phyloP scores from a whole-genome alignment of 64 coral and sea anemone species.

The Acropora yongei region DNA sequence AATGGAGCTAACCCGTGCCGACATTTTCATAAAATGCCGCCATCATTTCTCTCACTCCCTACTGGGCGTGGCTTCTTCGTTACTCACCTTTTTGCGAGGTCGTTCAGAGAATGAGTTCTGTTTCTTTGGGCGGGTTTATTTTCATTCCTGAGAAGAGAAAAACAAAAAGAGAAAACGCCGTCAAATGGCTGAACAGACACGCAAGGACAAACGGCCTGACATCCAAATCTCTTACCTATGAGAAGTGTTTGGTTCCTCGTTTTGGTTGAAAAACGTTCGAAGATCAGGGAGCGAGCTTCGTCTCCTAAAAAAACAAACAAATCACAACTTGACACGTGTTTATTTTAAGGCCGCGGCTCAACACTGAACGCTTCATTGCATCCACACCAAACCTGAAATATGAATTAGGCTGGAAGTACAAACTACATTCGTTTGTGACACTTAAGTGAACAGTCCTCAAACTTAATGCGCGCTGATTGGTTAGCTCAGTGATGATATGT shows the following conservation, averaged over 20 bases:
- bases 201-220: background rate
- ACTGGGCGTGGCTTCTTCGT: too few relatives aligned
- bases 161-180: background rate
- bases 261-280: slow-evolving; percentile 55
- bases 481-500: too few relatives aligned
- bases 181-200: background rate
- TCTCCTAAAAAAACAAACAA: slow-evolving; percentile 52
- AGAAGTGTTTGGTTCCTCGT: slow-evolving; percentile 36
- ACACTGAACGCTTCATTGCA: too few relatives aligned
- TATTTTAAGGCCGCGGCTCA: background rate
- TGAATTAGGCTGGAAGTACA: too few relatives aligned
- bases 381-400: too few relatives aligned
- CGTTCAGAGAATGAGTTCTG: slow-evolving; percentile 70
- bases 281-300: slow-evolving; percentile 80
- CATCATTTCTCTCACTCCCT: too few relatives aligned
- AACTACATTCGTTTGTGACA: too few relatives aligned
- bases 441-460: too few relatives aligned
- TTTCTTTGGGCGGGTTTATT: slow-evolving; percentile 19
- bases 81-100: slow-evolving; percentile 83
- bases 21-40: too few relatives aligned
- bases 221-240: background rate
- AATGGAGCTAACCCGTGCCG: too few relatives aligned
- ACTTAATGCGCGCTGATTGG: too few relatives aligned
- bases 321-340: background rate
- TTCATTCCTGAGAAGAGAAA: slow-evolving; percentile 4